Percentiles rank a stretch among this genome's conserved stretches.
These are phyloP conservation scores for Sebastes minor DNA, from an alignment of 2,797 vertebrate genomes.

Conservation along the genomic window DNA sequence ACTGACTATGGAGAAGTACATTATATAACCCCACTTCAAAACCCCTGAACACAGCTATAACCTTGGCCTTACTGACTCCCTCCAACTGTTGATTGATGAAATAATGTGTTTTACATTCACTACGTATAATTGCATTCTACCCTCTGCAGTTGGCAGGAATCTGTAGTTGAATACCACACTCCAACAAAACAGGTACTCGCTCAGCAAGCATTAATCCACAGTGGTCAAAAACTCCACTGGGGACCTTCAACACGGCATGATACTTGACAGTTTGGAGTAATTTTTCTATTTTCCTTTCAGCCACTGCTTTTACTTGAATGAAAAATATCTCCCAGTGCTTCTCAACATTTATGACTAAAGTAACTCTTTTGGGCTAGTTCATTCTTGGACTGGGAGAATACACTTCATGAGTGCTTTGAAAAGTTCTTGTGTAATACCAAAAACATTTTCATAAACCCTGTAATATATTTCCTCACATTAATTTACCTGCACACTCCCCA, in stretches of 20 bases:
- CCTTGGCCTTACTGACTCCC: not conserved
- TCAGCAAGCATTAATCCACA: not conserved
- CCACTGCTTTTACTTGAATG: not conserved
- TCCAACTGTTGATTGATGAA: not conserved
- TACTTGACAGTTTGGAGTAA: not conserved
- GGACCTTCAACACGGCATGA: not conserved
- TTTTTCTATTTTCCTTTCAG: not conserved
- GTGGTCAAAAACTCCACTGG: not conserved
- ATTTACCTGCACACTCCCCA: conserved; percentile 16
- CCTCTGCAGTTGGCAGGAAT: not conserved
- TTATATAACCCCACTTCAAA: too few relatives aligned
- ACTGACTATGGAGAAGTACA: too few relatives aligned
- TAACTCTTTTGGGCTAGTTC: not conserved
- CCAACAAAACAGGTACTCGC: not conserved
- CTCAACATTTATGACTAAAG: not conserved
- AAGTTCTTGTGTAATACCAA: not conserved
- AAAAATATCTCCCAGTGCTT: not conserved
- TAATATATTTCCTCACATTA: not conserved
- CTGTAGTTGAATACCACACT: not conserved
- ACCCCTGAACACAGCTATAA: not conserved
- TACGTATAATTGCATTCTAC: not conserved
- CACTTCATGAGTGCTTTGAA: not conserved
- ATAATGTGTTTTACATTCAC: not conserved
- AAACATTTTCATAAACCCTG: not conserved
- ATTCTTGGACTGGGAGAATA: not conserved